Evolutionary conservation across 2,888 invertebrate species (phyloP).

Genomic region (Lymantria monacha): DNA sequence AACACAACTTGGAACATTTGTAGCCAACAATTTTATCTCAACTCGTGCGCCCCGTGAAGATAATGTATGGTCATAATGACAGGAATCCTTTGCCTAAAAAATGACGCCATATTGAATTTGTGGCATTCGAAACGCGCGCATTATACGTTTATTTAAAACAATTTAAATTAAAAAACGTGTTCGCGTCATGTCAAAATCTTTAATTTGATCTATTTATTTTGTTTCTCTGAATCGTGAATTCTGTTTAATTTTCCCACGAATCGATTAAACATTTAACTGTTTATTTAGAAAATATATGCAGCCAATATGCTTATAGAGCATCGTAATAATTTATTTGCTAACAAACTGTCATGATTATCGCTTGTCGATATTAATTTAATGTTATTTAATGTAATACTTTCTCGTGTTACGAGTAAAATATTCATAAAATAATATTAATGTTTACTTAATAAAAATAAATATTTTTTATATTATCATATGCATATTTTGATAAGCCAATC

Average conservation of each 20-base stretch:
- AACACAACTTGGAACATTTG: conserved; percentile 42
- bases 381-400: conserved; percentile 3
- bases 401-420: conserved; percentile 1
- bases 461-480: no score
- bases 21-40: conserved; percentile 53
- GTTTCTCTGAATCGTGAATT: conserved; percentile 17
- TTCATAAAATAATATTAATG: not conserved
- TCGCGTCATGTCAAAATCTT: conserved; percentile 33
- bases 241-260: conserved; percentile 29
- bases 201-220: conserved; percentile 46
- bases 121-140: conserved; percentile 61
- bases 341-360: conserved; percentile 12
- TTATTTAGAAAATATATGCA: conserved; percentile 18
- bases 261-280: conserved; percentile 22
- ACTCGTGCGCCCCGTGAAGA: conserved; percentile 61
- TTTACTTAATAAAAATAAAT: no score
- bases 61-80: conserved; percentile 69
- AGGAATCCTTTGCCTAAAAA: conserved; percentile 58
- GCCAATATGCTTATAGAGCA: conserved; percentile 15
- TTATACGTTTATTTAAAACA: conserved; percentile 36
- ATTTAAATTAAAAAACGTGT: conserved; percentile 22
- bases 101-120: conserved; percentile 59
- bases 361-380: conserved; percentile 3
- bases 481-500: no score
- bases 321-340: conserved; percentile 17